Percentiles rank a stretch among this genome's conserved stretches.
These are phyloP conservation scores for Sarcophaga caerulescens DNA, from an alignment of 2,888 invertebrate species.

Conservation along the genomic window DNA sequence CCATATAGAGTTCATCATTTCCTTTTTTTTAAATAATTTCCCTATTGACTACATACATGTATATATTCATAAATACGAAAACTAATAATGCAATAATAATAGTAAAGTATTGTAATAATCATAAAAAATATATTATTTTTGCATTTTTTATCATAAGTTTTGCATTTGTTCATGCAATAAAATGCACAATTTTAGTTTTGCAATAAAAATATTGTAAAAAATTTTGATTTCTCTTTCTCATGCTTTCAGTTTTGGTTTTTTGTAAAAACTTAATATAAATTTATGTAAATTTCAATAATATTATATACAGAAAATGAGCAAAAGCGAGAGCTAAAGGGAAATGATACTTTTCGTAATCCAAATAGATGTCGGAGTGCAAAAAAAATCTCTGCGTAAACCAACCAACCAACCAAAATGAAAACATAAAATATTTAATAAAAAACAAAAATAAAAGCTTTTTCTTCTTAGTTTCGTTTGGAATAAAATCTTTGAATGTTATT, in stretches of 20 bases:
- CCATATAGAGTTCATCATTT: no score
- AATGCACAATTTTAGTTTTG: constrained; percentile 3
- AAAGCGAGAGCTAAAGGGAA: neutral
- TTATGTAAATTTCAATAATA: constrained; percentile 56
- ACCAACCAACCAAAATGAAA: neutral
- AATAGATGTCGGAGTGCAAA: no score
- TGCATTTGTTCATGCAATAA: constrained; percentile 4
- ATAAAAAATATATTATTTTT: constrained; percentile 9
- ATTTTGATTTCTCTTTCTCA: neutral
- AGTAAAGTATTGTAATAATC: neutral
- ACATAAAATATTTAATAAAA: neutral
- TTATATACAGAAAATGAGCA: neutral
- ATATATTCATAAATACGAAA: no score
- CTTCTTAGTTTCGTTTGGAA: neutral
- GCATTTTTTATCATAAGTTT: constrained; percentile 34
- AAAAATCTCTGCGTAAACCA: neutral
- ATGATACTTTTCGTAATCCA: neutral
- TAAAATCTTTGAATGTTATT: neutral
- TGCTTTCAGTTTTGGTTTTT: neutral
- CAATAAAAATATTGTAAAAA: neutral
- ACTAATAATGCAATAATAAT: no score
- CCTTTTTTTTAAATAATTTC: no score
- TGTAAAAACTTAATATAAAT: constrained; percentile 51
- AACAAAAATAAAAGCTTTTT: neutral
- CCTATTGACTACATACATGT: no score